A percentile compares a stretch with the other conserved stretches of the same genome.
Evolutionary conservation across 2,113 vertebrate genomes (phyloP).

Genomic region (Loxodonta africana): DNA sequence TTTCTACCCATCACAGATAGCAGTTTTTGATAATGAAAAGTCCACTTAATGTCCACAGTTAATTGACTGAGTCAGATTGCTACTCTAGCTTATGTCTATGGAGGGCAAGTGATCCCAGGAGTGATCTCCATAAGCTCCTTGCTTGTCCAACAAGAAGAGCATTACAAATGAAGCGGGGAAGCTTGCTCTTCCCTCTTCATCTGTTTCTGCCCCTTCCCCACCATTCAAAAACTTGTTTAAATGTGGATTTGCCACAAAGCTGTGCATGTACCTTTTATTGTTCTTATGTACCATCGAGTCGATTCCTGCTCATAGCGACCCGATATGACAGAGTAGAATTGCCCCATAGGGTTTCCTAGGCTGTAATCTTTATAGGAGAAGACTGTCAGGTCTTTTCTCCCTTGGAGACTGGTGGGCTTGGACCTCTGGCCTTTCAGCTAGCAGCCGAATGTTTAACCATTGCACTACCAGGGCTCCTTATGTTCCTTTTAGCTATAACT

Average conservation of each 20-base stretch:
- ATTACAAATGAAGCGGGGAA: not conserved
- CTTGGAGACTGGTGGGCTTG: not conserved
- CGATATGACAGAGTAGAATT: not conserved
- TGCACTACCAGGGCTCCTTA: not conserved
- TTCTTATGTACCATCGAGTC: not conserved
- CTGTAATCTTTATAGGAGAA: not conserved
- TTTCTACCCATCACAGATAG: not conserved
- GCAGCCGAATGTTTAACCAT: not conserved
- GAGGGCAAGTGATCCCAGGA: not conserved
- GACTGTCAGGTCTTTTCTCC: not conserved
- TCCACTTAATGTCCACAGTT: not conserved
- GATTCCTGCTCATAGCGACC: not conserved
- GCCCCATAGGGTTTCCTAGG: not conserved
- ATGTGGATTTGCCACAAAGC: not conserved
- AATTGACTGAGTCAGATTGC: not conserved
- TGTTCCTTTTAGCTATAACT: not conserved
- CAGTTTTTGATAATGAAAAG: conserved; percentile 11
- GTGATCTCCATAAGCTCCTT: not conserved
- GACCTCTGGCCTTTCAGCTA: not conserved
- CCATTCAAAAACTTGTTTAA: not conserved
- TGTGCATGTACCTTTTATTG: not conserved
- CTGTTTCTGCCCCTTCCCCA: not conserved
- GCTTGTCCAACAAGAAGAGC: not conserved
- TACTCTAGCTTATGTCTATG: not conserved
- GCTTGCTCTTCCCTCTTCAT: not conserved